Conservation (phyloP, 2,113 vertebrate genomes). For the Lepus europaeus region DNA sequence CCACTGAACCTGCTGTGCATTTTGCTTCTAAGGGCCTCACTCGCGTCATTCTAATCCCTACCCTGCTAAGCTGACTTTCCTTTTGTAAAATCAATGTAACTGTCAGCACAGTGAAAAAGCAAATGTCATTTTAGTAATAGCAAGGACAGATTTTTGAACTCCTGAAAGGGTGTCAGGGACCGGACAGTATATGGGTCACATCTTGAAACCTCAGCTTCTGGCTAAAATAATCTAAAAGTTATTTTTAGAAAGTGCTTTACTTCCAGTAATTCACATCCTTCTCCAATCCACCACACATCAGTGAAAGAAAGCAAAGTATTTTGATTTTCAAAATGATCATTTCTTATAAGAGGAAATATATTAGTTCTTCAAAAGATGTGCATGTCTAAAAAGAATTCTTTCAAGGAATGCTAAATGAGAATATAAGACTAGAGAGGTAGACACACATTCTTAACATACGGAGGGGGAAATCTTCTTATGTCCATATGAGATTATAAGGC, state of each 20-base stretch:
- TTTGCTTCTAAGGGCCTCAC: neutral
- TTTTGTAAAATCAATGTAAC: neutral
- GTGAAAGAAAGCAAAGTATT: neutral
- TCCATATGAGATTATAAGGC: neutral
- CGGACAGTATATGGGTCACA: neutral
- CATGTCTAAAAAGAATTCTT: neutral
- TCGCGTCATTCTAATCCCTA: accelerated
- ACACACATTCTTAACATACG: neutral
- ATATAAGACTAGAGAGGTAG: neutral
- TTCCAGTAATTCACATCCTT: neutral
- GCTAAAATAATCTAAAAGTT: neutral
- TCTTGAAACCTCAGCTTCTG: neutral
- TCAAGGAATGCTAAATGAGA: neutral
- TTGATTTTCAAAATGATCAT: neutral
- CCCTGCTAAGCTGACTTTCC: neutral
- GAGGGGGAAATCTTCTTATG: neutral
- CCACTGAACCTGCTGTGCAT: too few species aligned
- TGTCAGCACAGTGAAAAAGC: neutral
- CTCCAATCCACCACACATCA: neutral
- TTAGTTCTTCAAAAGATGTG: neutral
- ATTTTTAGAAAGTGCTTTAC: neutral
- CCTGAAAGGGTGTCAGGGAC: neutral
- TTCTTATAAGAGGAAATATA: neutral
- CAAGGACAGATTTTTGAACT: neutral
- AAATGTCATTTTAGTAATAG: neutral